phyloP scores from a whole-genome alignment of 1,140 invertebrate species.

The Harpegnathos saltator region DNA sequence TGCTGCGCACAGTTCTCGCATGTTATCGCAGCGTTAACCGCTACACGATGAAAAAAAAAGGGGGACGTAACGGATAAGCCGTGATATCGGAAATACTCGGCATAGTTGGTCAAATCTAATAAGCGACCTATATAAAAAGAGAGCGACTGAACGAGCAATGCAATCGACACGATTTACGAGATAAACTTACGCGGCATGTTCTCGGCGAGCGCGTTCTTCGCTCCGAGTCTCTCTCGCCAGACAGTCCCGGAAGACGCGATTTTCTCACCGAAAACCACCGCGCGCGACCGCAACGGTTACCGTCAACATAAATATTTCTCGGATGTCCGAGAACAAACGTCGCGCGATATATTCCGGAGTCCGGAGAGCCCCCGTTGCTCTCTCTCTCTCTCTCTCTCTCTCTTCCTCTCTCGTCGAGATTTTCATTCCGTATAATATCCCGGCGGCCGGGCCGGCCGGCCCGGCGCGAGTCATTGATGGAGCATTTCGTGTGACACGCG shows the following conservation, averaged over 20 bases:
- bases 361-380: too few relatives aligned
- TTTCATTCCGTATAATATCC: constrained; percentile 10
- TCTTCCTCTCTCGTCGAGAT: too few relatives aligned
- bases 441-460: too few relatives aligned
- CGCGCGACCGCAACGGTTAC: background rate
- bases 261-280: background rate
- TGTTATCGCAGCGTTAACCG: background rate
- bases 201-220: too few relatives aligned
- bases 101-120: constrained; percentile 30
- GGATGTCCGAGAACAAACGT: background rate
- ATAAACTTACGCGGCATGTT: background rate
- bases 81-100: background rate
- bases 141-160: too few relatives aligned
- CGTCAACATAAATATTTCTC: constrained; percentile 7
- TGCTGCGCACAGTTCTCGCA: background rate
- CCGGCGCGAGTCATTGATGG: constrained; percentile 33
- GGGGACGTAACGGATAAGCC: constrained; percentile 20
- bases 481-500: constrained; percentile 37
- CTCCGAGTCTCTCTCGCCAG: too few relatives aligned
- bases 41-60: constrained; percentile 21
- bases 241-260: background rate
- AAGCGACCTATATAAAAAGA: constrained; percentile 1
- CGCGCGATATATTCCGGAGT: constrained; percentile 4
- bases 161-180: background rate
- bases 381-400: too few relatives aligned